Evolutionary conservation across 2,113 vertebrate genomes (phyloP).

Genomic region (Leucopternis melanops): DNA sequence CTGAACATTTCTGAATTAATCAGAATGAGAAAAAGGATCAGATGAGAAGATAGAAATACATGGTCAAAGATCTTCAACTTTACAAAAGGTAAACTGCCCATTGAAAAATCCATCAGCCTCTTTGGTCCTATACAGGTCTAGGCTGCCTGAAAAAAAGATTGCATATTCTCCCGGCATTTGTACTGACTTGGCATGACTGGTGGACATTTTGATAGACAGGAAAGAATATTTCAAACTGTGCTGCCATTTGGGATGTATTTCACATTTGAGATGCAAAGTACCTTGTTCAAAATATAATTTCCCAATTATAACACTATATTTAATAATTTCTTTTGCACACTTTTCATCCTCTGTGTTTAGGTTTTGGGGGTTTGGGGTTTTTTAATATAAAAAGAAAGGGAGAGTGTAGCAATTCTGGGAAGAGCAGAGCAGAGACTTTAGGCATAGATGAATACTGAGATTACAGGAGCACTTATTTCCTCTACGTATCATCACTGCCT

Average conservation of each 20-base stretch:
- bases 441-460: background rate
- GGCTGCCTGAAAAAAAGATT: background rate
- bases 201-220: background rate
- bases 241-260: background rate
- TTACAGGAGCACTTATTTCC: background rate
- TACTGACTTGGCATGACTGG: background rate
- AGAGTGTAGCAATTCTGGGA: background rate
- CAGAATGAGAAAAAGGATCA: background rate
- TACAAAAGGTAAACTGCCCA: background rate
- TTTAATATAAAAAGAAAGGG: background rate
- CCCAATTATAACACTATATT: background rate
- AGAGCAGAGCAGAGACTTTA: background rate
- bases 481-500: background rate
- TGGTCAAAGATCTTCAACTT: background rate
- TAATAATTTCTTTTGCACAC: background rate
- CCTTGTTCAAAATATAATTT: background rate
- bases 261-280: background rate
- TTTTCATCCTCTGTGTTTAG: background rate
- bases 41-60: background rate
- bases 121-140: background rate
- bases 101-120: background rate
- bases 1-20: background rate
- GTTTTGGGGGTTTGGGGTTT: background rate
- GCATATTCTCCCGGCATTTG: background rate
- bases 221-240: background rate